Percentiles rank a stretch among this genome's conserved stretches.
Evolutionary conservation across 1,140 invertebrate genomes (phyloP).

Genomic region (Gerris buenoi): DNA sequence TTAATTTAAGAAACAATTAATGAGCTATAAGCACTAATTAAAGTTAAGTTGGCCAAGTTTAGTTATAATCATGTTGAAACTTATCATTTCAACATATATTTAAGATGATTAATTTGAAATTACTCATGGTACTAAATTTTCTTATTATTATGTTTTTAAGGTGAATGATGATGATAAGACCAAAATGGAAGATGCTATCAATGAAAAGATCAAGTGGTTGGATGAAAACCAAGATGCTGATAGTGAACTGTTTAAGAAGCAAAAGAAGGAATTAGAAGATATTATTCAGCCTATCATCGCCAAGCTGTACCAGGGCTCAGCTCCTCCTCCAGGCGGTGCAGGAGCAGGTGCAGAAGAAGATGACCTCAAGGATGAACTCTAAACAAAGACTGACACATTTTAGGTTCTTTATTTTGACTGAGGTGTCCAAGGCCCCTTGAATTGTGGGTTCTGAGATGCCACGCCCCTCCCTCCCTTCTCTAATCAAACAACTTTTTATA

Average conservation of each 20-base stretch:
- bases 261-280: conserved; percentile 93
- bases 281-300: conserved; percentile 94
- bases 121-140: neutral
- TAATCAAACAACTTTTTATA: too few species aligned
- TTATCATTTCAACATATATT: too few species aligned
- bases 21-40: too few species aligned
- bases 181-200: conserved; percentile 90
- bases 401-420: neutral
- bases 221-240: conserved; percentile 92
- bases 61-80: too few species aligned
- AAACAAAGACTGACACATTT: conserved; percentile 29
- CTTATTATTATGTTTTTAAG: conserved; percentile 23
- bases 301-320: conserved; percentile 83
- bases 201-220: conserved; percentile 95
- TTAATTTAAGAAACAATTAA: too few species aligned
- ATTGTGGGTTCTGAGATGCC: too few species aligned
- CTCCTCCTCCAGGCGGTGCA: conserved; percentile 54
- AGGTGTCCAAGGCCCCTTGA: too few species aligned
- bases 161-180: conserved; percentile 78
- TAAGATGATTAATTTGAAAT: too few species aligned
- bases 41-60: too few species aligned
- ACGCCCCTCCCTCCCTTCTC: too few species aligned
- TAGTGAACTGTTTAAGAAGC: conserved; percentile 82
- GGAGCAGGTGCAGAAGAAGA: conserved; percentile 46
- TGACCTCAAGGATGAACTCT: conserved; percentile 76